Percentiles rank a stretch among this genome's conserved stretches.
Evolutionary conservation across 2,797 vertebrate genomes (phyloP).

Genomic region (Rhinophrynus dorsalis): DNA sequence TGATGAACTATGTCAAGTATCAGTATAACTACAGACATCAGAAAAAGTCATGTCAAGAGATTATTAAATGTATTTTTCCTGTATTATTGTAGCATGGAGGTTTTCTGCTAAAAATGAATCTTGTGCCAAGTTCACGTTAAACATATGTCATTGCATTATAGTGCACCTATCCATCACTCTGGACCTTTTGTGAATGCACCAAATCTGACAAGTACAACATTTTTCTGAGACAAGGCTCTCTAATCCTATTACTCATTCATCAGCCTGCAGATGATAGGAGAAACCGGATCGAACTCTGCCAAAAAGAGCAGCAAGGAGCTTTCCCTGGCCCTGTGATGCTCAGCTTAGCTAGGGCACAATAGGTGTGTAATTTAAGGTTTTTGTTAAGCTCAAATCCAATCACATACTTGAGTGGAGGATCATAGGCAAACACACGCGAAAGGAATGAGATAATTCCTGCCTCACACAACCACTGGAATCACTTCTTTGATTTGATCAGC

Average conservation of each 20-base stretch:
- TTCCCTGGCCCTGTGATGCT: slow-evolving; percentile 83
- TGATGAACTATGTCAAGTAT: not conserved
- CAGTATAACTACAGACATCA: slow-evolving; percentile 17
- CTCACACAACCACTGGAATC: slow-evolving; percentile 82
- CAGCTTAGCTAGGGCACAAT: slow-evolving; percentile 92
- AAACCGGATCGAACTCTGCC: slow-evolving; percentile 76
- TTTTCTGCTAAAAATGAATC: slow-evolving; percentile 19
- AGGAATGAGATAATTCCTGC: slow-evolving; percentile 79
- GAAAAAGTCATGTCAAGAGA: slow-evolving; percentile 23
- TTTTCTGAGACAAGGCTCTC: slow-evolving; percentile 75
- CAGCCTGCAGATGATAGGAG: slow-evolving; percentile 79
- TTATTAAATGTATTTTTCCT: slow-evolving; percentile 10
- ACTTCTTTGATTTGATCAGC: slow-evolving; percentile 70
- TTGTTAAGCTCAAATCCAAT: slow-evolving; percentile 99
- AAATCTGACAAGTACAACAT: slow-evolving; percentile 79
- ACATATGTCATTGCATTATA: slow-evolving; percentile 57
- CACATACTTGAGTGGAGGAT: slow-evolving; percentile 98
- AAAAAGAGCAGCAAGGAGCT: slow-evolving; percentile 77
- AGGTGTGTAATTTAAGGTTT: slow-evolving; percentile 99
- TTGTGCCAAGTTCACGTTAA: slow-evolving; percentile 55
- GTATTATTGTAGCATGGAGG: not conserved
- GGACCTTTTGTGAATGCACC: slow-evolving; percentile 69
- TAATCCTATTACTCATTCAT: slow-evolving; percentile 96
- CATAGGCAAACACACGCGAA: slow-evolving; percentile 89
- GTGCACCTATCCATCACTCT: slow-evolving; percentile 58